Evolutionary conservation across 2,888 invertebrate species (phyloP).

Genomic region (Sussaba pulchella): DNA sequence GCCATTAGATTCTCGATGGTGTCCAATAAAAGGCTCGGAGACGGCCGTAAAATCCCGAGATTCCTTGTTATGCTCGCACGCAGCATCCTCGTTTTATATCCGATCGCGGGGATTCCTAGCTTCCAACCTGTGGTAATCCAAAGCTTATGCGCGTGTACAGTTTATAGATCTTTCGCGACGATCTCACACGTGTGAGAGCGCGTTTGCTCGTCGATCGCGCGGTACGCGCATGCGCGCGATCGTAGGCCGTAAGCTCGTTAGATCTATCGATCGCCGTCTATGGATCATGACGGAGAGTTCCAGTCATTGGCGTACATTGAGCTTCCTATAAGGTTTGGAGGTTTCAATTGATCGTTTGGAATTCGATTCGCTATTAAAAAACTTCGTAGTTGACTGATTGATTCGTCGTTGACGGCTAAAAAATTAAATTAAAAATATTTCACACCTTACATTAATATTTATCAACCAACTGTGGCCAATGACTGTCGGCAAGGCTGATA

Average conservation of each 20-base stretch:
- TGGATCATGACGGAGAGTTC: too few relatives aligned
- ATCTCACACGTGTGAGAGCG: constrained; percentile 48
- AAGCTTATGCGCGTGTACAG: constrained; percentile 30
- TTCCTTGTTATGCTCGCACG: constrained; percentile 75
- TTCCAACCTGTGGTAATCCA: constrained; percentile 49
- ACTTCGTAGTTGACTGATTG: too few relatives aligned
- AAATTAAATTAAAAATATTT: too few relatives aligned
- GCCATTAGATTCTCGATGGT: constrained; percentile 77
- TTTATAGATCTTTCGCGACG: constrained; percentile 58
- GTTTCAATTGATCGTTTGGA: too few relatives aligned
- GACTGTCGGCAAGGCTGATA: too few relatives aligned
- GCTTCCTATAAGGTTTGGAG: too few relatives aligned
- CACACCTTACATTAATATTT: too few relatives aligned
- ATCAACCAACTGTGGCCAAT: background rate
- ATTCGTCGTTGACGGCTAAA: too few relatives aligned
- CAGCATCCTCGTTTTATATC: constrained; percentile 48
- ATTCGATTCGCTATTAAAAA: too few relatives aligned
- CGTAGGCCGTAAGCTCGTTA: too few relatives aligned
- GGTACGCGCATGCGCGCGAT: constrained; percentile 14
- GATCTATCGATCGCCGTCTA: too few relatives aligned
- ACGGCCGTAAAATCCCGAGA: constrained; percentile 78
- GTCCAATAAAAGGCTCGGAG: constrained; percentile 77
- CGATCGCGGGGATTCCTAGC: constrained; percentile 35
- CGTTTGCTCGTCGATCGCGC: constrained; percentile 20
- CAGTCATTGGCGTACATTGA: too few relatives aligned